These are phyloP conservation scores for Corvus hawaiiensis DNA, from an alignment of 2,113 vertebrate species.

Conservation along the genomic window DNA sequence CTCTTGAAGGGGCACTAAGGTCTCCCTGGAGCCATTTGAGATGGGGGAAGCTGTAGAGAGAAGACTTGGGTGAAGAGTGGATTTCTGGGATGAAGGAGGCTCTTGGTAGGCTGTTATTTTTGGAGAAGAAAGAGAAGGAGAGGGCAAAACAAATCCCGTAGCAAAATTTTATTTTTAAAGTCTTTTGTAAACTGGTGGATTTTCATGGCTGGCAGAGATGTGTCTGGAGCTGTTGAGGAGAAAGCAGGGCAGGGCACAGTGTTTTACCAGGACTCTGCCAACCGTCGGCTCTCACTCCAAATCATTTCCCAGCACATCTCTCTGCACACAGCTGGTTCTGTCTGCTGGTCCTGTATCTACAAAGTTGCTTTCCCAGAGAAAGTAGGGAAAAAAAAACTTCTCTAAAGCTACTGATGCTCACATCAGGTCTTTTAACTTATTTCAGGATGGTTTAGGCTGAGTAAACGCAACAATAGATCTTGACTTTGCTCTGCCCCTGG, in stretches of 20 bases:
- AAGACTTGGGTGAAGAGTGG: neutral
- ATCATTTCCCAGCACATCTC: neutral
- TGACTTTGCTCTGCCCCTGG: neutral
- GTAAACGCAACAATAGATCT: neutral
- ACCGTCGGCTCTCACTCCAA: rapidly evolving
- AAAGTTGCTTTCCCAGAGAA: neutral
- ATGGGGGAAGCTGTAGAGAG: neutral
- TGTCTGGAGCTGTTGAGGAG: neutral
- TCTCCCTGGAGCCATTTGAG: neutral
- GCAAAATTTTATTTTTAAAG: neutral
- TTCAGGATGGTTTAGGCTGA: neutral
- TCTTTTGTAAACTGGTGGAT: neutral
- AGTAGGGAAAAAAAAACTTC: neutral
- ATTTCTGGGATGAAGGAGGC: neutral
- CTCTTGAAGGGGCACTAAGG: rapidly evolving
- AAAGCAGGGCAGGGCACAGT: neutral
- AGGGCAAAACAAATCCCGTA: neutral
- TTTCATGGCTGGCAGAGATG: neutral
- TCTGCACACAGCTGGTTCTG: neutral
- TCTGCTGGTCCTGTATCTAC: neutral
- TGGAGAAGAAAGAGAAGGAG: neutral
- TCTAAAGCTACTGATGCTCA: neutral
- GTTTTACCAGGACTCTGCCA: neutral
- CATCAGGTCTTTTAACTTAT: neutral
- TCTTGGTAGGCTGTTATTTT: neutral